Evolutionary conservation across 2,113 vertebrate species (phyloP).

Genomic region (Chelonoidis abingdonii): DNA sequence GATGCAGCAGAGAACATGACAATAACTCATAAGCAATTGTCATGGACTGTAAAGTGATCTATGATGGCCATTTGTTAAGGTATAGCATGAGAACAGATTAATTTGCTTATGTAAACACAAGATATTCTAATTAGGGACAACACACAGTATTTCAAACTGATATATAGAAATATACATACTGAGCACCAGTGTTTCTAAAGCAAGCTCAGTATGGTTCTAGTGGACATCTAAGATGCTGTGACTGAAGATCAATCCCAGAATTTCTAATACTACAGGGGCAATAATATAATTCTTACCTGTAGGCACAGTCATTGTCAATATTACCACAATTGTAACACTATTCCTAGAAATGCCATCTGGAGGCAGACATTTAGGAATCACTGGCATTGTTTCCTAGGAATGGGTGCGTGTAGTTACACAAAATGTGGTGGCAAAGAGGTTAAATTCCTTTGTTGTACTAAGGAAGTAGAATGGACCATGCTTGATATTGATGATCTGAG

Average conservation of each 20-base stretch:
- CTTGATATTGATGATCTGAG: neutral
- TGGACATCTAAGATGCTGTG: neutral
- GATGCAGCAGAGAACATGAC: slow-evolving; percentile 60
- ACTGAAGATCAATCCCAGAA: slow-evolving; percentile 11
- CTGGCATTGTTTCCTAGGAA: neutral
- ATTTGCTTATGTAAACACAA: slow-evolving; percentile 32
- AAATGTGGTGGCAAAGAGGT: neutral
- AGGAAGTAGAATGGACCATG: neutral
- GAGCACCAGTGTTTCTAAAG: neutral
- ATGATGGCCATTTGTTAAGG: slow-evolving; percentile 32
- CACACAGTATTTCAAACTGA: neutral
- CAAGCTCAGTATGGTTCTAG: neutral
- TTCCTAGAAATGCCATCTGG: slow-evolving; percentile 53
- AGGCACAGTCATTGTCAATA: slow-evolving; percentile 42
- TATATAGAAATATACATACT: neutral
- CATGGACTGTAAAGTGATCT: slow-evolving; percentile 50
- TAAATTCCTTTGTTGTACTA: neutral
- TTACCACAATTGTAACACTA: slow-evolving; percentile 40
- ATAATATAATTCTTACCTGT: slow-evolving; percentile 6
- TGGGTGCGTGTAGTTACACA: neutral
- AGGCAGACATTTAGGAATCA: slow-evolving; percentile 60
- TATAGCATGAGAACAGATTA: slow-evolving; percentile 45
- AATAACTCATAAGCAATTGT: slow-evolving; percentile 62
- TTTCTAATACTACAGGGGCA: neutral
- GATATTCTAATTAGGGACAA: neutral